These are phyloP conservation scores for Thaumatotibia leucotreta DNA, from an alignment of 1,140 invertebrate genomes.

Conservation along the genomic window DNA sequence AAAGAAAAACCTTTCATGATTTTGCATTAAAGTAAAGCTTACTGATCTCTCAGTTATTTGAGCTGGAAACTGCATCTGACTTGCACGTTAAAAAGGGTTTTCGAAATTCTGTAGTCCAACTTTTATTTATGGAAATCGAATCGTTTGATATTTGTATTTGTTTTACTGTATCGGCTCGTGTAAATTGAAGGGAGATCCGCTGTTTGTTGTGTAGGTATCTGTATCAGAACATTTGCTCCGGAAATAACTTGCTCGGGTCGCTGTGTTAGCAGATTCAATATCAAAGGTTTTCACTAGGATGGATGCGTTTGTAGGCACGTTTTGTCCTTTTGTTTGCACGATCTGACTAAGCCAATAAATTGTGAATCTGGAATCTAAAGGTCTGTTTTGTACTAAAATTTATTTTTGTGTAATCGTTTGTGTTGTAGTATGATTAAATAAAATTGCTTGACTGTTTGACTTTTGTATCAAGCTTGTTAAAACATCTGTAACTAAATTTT, in stretches of 20 bases:
- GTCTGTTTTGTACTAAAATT: background rate
- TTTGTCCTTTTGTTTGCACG: background rate
- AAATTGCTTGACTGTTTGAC: too few relatives aligned
- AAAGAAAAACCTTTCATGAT: too few relatives aligned
- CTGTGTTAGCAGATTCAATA: slow-evolving; percentile 42
- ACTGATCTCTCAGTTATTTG: too few relatives aligned
- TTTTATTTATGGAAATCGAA: background rate
- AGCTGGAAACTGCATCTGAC: too few relatives aligned
- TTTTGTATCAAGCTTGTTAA: too few relatives aligned
- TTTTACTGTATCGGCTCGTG: background rate
- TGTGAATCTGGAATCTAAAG: background rate
- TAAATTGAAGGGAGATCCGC: background rate
- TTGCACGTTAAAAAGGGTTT: too few relatives aligned
- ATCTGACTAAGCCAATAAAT: background rate
- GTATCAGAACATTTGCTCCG: slow-evolving; percentile 36
- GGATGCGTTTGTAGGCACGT: background rate
- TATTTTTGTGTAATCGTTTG: too few relatives aligned
- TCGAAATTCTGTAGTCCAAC: too few relatives aligned
- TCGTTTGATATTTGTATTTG: background rate
- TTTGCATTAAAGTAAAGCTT: too few relatives aligned
- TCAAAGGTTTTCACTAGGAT: background rate
- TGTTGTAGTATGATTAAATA: too few relatives aligned
- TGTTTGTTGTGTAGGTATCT: slow-evolving; percentile 42
- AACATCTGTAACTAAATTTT: too few relatives aligned
- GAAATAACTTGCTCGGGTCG: slow-evolving; percentile 51